Evolutionary conservation across 1,140 invertebrate species (phyloP).

Genomic region (Streblospio benedicti): DNA sequence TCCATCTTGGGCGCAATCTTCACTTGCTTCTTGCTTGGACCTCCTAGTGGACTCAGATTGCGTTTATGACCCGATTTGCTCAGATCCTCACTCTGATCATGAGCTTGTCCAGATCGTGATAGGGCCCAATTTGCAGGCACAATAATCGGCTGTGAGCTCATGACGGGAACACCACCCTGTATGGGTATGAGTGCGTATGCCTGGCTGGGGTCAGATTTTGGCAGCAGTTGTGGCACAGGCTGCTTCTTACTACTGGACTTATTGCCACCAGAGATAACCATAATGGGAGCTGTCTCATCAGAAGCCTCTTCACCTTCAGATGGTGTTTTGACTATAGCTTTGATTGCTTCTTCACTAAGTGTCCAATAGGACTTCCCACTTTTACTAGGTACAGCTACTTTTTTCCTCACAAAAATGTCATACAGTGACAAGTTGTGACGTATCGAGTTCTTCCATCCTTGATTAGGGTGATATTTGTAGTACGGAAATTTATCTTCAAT

Average conservation of each 20-base stretch:
- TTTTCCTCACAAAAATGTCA: conserved; percentile 37
- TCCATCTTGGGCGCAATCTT: conserved; percentile 2
- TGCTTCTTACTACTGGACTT: background rate
- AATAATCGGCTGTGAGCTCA: background rate
- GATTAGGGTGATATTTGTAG: conserved; percentile 13
- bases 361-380: conserved; percentile 35
- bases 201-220: background rate
- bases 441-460: conserved; percentile 34
- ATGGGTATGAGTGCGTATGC: background rate
- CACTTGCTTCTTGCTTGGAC: conserved; percentile 1
- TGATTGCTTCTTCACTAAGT: conserved; percentile 12
- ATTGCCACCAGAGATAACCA: background rate
- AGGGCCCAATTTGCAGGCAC: too few species aligned
- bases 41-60: background rate
- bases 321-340: too few species aligned
- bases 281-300: too few species aligned
- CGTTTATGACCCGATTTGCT: background rate
- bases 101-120: too few species aligned
- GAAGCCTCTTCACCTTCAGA: too few species aligned
- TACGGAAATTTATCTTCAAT: conserved; percentile 18
- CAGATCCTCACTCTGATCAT: too few species aligned
- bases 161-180: background rate
- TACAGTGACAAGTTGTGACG: conserved; percentile 40
- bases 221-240: conserved; percentile 2
- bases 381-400: conserved; percentile 20